Base-by-base conservation (phyloP, 2,797 vertebrate species). In the Scolopax rusticola region DNA sequence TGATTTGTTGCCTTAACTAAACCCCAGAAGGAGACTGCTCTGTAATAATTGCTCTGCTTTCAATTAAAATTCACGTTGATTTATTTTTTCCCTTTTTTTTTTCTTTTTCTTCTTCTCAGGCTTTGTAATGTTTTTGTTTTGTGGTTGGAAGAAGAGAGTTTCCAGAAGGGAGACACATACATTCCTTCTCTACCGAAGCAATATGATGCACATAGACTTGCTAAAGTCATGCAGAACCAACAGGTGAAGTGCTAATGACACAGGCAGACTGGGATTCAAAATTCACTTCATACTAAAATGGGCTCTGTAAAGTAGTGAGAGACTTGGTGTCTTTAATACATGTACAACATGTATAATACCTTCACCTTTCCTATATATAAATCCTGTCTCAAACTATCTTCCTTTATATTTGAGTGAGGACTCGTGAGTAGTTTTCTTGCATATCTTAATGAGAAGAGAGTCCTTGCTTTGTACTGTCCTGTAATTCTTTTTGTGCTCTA, bases 141-240 rank as follows among this genome's bases (percentile, higher is more conserved):
- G 87, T 99, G 99, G 99, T 65, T 99, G 97, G 99, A 99, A 96
- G 99, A 99, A 95, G 99, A 99, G 93, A 99, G 95, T 78, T 98
- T 99, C 94, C 99, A 99, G 96, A 99, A 99, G 87, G 99, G 99
- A 96, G 99, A 99, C 90, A 98, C 98, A 1, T 99, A 99, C 91
- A 98, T 99, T 89, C 99, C 99, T 78, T 99, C 99, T 89, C 98
- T 99, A 88, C 99, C 99, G 56, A 99, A 99, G 74, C 99, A 99
- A 51, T 99, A 99, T 47, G 99, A 99, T 94, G 96, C 98, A 36
- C 98, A 99, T 89, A 98, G 99, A 93, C 98, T 99, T 91, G 99
- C 99, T 53, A 99, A 99, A 97, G 98, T 99, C 90, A 99, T 99
- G 99, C 99, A 99, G 97, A 98, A 98, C 63, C 99, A 99, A 78